Conservation (phyloP, 2,113 vertebrate species). For the Rhinopithecus roxellana region DNA sequence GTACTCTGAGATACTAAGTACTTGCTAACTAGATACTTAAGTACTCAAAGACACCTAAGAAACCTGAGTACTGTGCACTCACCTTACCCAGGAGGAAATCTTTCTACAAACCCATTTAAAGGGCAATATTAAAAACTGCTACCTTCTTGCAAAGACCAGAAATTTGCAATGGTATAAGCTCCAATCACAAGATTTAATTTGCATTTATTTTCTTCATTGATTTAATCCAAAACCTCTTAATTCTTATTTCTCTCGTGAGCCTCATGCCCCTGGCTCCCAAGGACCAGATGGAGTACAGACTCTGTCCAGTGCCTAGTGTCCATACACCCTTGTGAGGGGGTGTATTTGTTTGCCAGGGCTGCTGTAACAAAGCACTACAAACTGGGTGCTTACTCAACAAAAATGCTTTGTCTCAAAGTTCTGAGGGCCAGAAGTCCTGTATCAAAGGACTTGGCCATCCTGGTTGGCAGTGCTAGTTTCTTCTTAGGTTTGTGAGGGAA, state of each 20-base stretch:
- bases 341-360: not conserved
- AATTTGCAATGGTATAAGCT: not conserved
- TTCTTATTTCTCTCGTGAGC: not conserved
- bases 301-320: not conserved
- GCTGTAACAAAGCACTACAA: not conserved
- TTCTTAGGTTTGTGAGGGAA: not conserved
- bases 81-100: not conserved
- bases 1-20: too few relatives aligned
- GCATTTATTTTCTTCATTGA: not conserved
- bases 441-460: not conserved
- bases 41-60: too few relatives aligned
- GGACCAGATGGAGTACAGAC: not conserved
- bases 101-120: not conserved
- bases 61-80: not conserved
- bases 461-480: not conserved
- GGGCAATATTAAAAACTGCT: not conserved
- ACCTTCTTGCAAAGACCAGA: not conserved
- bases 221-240: not conserved
- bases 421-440: not conserved
- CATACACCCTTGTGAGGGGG: accelerated
- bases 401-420: not conserved
- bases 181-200: not conserved
- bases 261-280: not conserved
- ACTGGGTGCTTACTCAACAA: not conserved
- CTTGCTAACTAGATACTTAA: too few relatives aligned